Base-by-base conservation (phyloP, 2,113 vertebrate genomes). In the Haemorhous mexicanus region DNA sequence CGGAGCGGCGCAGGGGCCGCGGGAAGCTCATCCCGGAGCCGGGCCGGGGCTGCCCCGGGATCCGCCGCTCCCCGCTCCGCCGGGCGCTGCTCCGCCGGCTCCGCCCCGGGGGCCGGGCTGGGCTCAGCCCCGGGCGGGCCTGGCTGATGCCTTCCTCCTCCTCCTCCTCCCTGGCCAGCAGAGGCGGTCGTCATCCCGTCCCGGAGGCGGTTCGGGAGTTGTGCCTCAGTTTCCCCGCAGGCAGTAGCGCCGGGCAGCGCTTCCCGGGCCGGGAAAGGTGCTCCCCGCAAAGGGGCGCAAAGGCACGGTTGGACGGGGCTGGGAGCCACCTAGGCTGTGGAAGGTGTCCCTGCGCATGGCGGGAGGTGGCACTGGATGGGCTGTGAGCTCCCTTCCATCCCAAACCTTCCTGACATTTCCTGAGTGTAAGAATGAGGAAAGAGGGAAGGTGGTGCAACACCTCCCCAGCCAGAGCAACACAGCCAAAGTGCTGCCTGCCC, bases 1-100 rank as follows among this genome's bases (percentile, higher is more conserved):
- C 96, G 37, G 97, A 96, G 88, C 97, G 96, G 62, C 98, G 96
- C 56, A 98, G 91, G 73, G 97, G 97, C 76, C 97, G 96, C n/a
- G 98, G 96, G 52, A 98, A 97, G 83, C 95, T 98, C 98, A 98
- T 98, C 19, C 89, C 94, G 81, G n/a, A 61, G 14, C 75, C 46
- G 86, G 44, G 18, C 56, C 55, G 26, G 50, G 37, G 26, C 73
- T 49, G 59, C 52, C 68, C 86, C 76, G 41, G 72, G 39, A 52
- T 56, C 70, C 46, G 39, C 68, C 61, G 47, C 58, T 88, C 52
- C 68, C 33, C 82, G 70, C 82, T 95, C 89, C 47, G 50, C 69
- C 77, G 82, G 63, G 41, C 47, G 37, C 75, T 55, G 77, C 84
- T 46, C 67, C 63, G 23, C 4, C 59, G 10, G 84, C 95, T 91